These are phyloP conservation scores for Parazoanthus swiftii DNA, from an alignment of 92 coral and sea anemone genomes.

Conservation along the genomic window DNA sequence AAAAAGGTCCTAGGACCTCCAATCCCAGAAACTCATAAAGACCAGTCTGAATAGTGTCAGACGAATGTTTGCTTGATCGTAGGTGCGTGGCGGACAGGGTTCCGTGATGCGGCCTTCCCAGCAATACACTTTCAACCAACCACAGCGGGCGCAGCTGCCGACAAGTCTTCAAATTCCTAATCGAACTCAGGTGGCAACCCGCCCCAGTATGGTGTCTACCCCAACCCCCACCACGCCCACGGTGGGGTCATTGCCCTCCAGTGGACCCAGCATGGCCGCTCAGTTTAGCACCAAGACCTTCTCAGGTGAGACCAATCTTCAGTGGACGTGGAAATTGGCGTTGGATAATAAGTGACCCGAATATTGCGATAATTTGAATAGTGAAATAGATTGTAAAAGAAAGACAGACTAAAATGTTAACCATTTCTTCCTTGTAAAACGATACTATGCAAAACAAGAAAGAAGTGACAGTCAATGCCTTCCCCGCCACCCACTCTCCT, in stretches of 20 bases:
- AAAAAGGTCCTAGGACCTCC: too few relatives aligned
- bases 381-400: too few relatives aligned
- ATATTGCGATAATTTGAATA: too few relatives aligned
- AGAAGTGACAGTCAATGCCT: too few relatives aligned
- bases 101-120: constrained; percentile 62
- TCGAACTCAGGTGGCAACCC: constrained; percentile 52
- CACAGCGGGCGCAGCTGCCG: constrained; percentile 78
- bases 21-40: not conserved
- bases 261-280: constrained; percentile 20
- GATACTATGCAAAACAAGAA: too few relatives aligned
- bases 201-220: constrained; percentile 68
- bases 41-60: too few relatives aligned
- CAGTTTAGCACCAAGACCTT: constrained; percentile 14
- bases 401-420: too few relatives aligned
- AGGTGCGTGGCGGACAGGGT: constrained; percentile 75
- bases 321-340: too few relatives aligned
- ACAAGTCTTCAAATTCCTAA: constrained; percentile 54
- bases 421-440: too few relatives aligned
- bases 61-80: not conserved
- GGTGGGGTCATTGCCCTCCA: constrained; percentile 8
- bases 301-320: not conserved
- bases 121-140: constrained; percentile 63
- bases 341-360: too few relatives aligned
- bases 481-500: too few relatives aligned
- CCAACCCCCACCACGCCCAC: constrained; percentile 76